These are phyloP conservation scores for Tribolium freemani DNA, from an alignment of 2,888 invertebrate species.

Conservation along the genomic window DNA sequence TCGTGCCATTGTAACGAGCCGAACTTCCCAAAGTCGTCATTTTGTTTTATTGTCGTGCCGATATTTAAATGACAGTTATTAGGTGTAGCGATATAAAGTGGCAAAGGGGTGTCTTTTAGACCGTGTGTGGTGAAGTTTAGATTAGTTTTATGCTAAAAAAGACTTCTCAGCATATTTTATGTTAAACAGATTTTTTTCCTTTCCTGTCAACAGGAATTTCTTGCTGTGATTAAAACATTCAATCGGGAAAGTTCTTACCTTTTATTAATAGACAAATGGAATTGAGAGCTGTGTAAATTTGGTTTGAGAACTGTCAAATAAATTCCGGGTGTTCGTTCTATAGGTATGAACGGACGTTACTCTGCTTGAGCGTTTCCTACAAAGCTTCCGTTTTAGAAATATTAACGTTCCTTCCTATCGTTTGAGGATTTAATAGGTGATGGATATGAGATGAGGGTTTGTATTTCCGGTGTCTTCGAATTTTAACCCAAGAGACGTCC, in stretches of 20 bases:
- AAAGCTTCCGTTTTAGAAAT: slow-evolving; percentile 33
- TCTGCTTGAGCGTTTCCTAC: slow-evolving; percentile 19
- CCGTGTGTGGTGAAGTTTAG: slow-evolving; percentile 43
- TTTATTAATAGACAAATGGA: background rate
- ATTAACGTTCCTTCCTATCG: slow-evolving; percentile 32
- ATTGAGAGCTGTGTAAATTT: background rate
- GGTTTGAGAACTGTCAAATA: slow-evolving; percentile 10
- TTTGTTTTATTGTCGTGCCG: slow-evolving; percentile 42
- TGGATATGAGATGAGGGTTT: slow-evolving; percentile 24
- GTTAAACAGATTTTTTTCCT: slow-evolving; percentile 17
- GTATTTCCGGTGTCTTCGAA: slow-evolving; percentile 30
- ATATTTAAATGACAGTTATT: slow-evolving; percentile 48
- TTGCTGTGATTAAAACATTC: background rate
- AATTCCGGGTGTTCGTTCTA: slow-evolving; percentile 9
- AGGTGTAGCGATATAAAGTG: slow-evolving; percentile 44
- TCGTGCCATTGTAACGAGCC: slow-evolving; percentile 17
- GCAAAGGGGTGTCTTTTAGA: slow-evolving; percentile 35
- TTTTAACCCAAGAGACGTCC: slow-evolving; percentile 19
- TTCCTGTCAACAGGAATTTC: background rate
- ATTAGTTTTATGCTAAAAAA: slow-evolving; percentile 43
- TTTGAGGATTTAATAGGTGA: slow-evolving; percentile 33
- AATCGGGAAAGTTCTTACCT: background rate
- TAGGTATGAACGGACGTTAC: slow-evolving; percentile 22
- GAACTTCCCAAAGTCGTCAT: slow-evolving; percentile 36
- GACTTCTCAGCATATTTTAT: slow-evolving; percentile 33